A percentile compares a stretch with the other conserved stretches of the same genome.
Evolutionary conservation across 2,888 invertebrate species (phyloP).

Genomic region (Leptinotarsa juncta): DNA sequence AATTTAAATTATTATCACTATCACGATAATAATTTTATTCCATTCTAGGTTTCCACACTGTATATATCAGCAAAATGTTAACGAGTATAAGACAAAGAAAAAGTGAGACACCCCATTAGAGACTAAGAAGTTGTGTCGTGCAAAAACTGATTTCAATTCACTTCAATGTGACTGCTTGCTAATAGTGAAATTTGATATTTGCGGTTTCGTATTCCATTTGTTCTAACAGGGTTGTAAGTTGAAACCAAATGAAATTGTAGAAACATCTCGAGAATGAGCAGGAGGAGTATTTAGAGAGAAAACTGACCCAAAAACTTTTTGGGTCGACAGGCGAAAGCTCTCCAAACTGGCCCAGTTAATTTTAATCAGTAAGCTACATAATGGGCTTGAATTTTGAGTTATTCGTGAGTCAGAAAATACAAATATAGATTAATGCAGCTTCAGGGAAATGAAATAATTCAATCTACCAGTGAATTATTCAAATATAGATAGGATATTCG

Average conservation of each 20-base stretch:
- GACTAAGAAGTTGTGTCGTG: too few species aligned
- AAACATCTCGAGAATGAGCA: not conserved
- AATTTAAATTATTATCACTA: too few species aligned
- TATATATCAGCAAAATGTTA: too few species aligned
- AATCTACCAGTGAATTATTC: not conserved
- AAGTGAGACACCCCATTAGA: too few species aligned
- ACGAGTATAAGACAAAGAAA: too few species aligned
- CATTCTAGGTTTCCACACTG: too few species aligned
- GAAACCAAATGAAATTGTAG: not conserved
- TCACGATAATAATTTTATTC: too few species aligned
- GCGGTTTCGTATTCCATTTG: too few species aligned
- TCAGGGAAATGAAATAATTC: not conserved
- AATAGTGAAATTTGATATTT: too few species aligned
- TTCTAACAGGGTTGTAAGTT: not conserved
- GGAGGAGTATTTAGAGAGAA: not conserved
- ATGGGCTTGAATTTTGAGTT: not conserved
- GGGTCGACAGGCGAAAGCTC: not conserved
- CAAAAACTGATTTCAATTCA: too few species aligned
- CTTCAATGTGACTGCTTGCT: too few species aligned
- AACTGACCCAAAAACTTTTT: conserved; percentile 1
- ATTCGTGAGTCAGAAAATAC: not conserved
- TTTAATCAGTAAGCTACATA: not conserved
- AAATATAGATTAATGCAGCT: not conserved
- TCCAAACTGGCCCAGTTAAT: not conserved
- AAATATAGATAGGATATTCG: not conserved